Conservation (phyloP, 2,888 invertebrate species). For the Synanthedon formicaeformis region DNA sequence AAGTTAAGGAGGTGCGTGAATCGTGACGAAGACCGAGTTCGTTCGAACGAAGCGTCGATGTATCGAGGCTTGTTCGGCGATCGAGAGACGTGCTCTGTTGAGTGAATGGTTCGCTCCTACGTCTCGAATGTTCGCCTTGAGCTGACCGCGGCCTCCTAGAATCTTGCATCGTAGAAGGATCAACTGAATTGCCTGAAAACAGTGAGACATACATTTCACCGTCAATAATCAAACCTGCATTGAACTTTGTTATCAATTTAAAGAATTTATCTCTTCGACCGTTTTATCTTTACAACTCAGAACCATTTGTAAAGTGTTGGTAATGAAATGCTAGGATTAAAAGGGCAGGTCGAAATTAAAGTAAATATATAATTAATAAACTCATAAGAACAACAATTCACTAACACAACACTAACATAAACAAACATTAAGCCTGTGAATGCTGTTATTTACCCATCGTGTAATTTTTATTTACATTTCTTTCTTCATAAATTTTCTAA, state of each 20-base stretch:
- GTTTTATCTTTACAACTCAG: conserved; percentile 27
- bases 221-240: conserved; percentile 1
- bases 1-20: conserved; percentile 56
- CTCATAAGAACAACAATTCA: background rate
- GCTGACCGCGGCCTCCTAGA: conserved; percentile 48
- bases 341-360: too few relatives aligned
- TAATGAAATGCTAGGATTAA: too few relatives aligned
- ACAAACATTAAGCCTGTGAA: conserved; percentile 1
- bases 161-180: conserved; percentile 50
- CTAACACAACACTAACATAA: background rate
- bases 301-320: conserved; percentile 23
- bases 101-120: conserved; percentile 53
- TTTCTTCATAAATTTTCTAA: too few relatives aligned
- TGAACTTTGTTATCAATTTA: background rate
- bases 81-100: conserved; percentile 43
- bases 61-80: conserved; percentile 74
- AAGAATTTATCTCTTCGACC: conserved; percentile 1
- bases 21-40: conserved; percentile 43
- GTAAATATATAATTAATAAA: too few relatives aligned
- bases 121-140: conserved; percentile 58
- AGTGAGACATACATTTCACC: conserved; percentile 1
- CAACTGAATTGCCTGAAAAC: conserved; percentile 69
- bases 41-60: conserved; percentile 50
- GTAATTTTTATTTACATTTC: too few relatives aligned
- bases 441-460: conserved; percentile 1